Conservation (phyloP, 1,140 invertebrate species). For the Drosophila tani region DNA sequence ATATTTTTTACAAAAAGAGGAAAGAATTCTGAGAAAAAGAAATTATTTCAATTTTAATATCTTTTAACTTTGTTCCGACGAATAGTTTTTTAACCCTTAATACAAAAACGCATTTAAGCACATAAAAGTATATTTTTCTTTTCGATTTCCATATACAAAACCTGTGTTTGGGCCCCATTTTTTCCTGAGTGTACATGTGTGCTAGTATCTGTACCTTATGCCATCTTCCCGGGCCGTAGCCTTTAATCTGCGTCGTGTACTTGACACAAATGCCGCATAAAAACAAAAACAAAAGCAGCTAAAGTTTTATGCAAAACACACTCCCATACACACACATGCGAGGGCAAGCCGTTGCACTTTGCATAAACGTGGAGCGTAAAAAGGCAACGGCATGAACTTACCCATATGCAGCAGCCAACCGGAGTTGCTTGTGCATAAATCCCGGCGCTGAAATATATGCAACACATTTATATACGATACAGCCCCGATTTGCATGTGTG, state of each 20-base stretch:
- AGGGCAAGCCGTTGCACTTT: constrained; percentile 54
- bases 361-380: constrained; percentile 70
- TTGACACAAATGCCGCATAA: constrained; percentile 78
- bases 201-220: constrained; percentile 38
- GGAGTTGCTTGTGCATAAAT: constrained; percentile 73
- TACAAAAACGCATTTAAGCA: no score
- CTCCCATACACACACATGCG: constrained; percentile 6
- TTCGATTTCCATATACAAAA: no score
- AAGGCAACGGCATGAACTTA: constrained; percentile 52
- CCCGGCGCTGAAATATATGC: constrained; percentile 75
- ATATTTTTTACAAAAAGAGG: no score
- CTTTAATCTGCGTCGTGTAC: constrained; percentile 82
- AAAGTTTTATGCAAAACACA: constrained; percentile 68
- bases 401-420: constrained; percentile 61
- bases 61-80: no score
- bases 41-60: no score
- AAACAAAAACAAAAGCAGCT: constrained; percentile 66
- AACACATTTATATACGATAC: constrained; percentile 73
- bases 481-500: constrained; percentile 17
- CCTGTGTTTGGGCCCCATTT: neutral
- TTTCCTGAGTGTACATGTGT: constrained; percentile 19
- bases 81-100: no score
- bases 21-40: no score
- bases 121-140: no score
- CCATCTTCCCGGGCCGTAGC: constrained; percentile 75